A percentile compares a stretch with the other conserved stretches of the same genome.
Conservation (phyloP, 2,888 invertebrate species). For the Ypsolopha sequella region DNA sequence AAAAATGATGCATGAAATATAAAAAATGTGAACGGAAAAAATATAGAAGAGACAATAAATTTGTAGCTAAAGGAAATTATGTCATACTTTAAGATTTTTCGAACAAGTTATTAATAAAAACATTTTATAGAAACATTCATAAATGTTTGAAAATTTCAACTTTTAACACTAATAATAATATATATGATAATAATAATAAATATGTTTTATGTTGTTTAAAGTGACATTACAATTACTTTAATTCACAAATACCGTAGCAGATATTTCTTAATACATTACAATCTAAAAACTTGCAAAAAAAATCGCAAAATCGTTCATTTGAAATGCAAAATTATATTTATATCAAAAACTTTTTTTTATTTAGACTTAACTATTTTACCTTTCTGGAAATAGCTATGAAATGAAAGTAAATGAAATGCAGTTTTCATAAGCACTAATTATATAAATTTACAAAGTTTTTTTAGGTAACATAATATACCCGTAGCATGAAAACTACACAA, state of each 20-base stretch:
- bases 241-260: conserved; percentile 1
- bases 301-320: background rate
- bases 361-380: too few relatives aligned
- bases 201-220: conserved; percentile 26
- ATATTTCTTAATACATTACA: conserved; percentile 1
- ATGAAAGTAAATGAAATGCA: too few relatives aligned
- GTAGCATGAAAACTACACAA: too few relatives aligned
- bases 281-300: background rate
- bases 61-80: background rate
- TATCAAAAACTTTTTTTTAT: too few relatives aligned
- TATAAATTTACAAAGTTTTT: too few relatives aligned
- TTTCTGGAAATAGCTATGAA: too few relatives aligned
- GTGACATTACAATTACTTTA: conserved; percentile 40
- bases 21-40: conserved; percentile 14
- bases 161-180: conserved; percentile 32
- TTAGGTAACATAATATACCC: too few relatives aligned
- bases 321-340: too few relatives aligned
- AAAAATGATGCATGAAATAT: conserved; percentile 21
- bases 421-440: too few relatives aligned
- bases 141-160: conserved; percentile 17
- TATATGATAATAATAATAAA: conserved; percentile 28
- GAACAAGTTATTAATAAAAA: conserved; percentile 4
- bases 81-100: conserved; percentile 14
- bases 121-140: conserved; percentile 24
- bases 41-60: conserved; percentile 4